These are phyloP conservation scores for Cyprinus carpio DNA, from an alignment of 2,113 vertebrate genomes.

Conservation along the genomic window DNA sequence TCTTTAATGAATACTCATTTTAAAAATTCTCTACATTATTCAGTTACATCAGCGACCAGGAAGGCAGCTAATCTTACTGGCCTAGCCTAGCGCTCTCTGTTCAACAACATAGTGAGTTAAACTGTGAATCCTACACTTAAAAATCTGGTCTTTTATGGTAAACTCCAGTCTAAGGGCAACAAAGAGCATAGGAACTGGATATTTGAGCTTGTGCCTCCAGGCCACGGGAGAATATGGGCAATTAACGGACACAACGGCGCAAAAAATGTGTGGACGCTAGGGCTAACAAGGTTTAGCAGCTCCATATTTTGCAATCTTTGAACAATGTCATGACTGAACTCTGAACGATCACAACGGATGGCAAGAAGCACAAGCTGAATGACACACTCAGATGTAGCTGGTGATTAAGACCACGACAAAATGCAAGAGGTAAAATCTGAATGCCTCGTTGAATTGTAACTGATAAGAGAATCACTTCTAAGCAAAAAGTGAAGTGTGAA, in stretches of 20 bases:
- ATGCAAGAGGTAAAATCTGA: background rate
- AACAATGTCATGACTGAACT: background rate
- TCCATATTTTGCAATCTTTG: conserved; percentile 24
- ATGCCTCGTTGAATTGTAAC: background rate
- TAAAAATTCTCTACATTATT: background rate
- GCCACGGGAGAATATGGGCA: background rate
- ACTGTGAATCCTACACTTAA: background rate
- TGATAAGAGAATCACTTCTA: background rate
- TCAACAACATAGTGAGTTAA: background rate
- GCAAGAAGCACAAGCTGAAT: background rate
- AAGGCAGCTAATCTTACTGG: background rate
- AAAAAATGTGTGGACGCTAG: background rate
- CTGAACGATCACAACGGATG: background rate
- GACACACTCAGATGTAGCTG: background rate
- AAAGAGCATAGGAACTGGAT: background rate
- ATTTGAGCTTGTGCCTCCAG: background rate
- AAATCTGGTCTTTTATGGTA: conserved; percentile 8
- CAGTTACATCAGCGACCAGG: background rate
- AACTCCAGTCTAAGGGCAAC: background rate
- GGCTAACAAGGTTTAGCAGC: background rate
- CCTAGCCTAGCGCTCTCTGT: background rate
- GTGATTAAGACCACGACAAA: background rate
- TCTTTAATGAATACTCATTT: background rate
- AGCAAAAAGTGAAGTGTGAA: background rate
- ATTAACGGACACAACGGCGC: background rate